Evolutionary conservation across 2,797 vertebrate genomes (phyloP).

Genomic region (Myoxocephalus aenaeus): DNA sequence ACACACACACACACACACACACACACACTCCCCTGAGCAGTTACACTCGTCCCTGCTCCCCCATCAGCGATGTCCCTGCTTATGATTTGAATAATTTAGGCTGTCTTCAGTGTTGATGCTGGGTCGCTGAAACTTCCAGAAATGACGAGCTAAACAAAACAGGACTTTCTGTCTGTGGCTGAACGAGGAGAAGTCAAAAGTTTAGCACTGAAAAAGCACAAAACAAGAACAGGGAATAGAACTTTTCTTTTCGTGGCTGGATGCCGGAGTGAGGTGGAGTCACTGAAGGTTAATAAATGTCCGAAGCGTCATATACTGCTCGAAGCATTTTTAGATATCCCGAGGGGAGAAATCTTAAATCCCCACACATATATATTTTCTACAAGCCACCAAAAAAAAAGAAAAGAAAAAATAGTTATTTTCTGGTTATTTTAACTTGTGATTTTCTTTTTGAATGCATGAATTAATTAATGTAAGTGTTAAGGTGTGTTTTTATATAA

Average conservation of each 20-base stretch:
- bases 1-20: neutral
- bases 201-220: neutral
- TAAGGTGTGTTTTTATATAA: neutral
- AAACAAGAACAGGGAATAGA: neutral
- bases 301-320: neutral
- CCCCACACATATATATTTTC: no score
- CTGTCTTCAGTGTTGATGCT: conserved; percentile 21
- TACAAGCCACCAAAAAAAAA: no score
- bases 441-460: no score
- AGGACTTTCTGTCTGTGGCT: conserved; percentile 1
- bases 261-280: neutral
- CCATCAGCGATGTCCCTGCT: conserved; percentile 42
- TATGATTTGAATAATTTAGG: conserved; percentile 57
- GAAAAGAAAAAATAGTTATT: neutral
- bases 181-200: neutral
- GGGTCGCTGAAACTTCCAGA: conserved; percentile 14
- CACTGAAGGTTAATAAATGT: neutral
- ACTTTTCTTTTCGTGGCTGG: neutral
- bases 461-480: neutral
- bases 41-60: neutral
- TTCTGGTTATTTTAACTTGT: neutral
- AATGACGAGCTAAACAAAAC: conserved; percentile 5
- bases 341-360: neutral
- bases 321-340: neutral
- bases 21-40: neutral